A percentile compares a stretch with the other conserved stretches of the same genome.
These are phyloP conservation scores for Aphidoletes aphidimyza DNA, from an alignment of 2,888 invertebrate species.

Conservation along the genomic window DNA sequence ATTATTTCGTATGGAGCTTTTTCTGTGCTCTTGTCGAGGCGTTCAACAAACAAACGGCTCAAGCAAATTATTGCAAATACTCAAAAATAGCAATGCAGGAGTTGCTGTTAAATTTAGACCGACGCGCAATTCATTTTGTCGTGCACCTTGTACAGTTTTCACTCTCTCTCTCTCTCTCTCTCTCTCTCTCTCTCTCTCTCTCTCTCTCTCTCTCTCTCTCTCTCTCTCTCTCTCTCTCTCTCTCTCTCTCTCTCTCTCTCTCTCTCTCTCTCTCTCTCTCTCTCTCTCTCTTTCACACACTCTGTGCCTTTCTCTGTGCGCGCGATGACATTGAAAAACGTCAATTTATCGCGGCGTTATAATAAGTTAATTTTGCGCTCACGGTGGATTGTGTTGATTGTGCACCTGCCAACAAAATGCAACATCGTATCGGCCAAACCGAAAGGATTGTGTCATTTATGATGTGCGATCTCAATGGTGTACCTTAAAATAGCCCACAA, in stretches of 20 bases:
- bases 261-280: too few relatives aligned
- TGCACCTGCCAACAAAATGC: background rate
- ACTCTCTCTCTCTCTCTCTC: background rate
- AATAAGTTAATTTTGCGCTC: background rate
- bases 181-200: too few relatives aligned
- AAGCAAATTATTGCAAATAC: too few relatives aligned
- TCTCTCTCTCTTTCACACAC: too few relatives aligned
- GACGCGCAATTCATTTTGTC: background rate
- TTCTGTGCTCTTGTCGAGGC: background rate
- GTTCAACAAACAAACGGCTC: background rate
- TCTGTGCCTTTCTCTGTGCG: background rate
- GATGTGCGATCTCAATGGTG: too few relatives aligned
- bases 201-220: too few relatives aligned
- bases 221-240: too few relatives aligned
- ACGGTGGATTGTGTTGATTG: background rate
- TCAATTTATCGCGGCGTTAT: background rate
- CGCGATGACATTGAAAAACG: background rate
- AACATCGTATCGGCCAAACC: background rate
- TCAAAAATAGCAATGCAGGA: too few relatives aligned
- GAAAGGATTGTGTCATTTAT: too few relatives aligned
- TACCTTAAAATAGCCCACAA: background rate
- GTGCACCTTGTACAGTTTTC: background rate
- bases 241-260: too few relatives aligned
- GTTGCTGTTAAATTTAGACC: slow-evolving; percentile 9
- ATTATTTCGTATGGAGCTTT: background rate